phyloP scores from a whole-genome alignment of 1,140 invertebrate genomes.

The Maconellicoccus hirsutus region DNA sequence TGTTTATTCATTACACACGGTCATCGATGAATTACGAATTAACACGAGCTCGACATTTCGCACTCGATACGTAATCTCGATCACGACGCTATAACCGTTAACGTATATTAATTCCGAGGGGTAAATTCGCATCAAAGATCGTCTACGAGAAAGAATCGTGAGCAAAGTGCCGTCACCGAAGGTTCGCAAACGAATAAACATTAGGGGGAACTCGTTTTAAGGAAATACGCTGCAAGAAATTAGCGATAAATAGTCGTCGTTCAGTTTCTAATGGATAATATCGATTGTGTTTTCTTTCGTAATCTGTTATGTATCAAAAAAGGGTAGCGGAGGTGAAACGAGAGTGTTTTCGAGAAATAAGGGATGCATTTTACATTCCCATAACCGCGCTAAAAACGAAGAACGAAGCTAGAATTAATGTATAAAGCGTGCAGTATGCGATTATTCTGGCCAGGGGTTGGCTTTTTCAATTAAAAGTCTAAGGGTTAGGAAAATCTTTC shows the following conservation, averaged over 20 bases:
- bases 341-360: no score
- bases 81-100: not conserved
- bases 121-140: not conserved
- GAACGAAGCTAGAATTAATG: not conserved
- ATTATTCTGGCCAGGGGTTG: not conserved
- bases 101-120: not conserved
- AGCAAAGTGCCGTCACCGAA: not conserved
- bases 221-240: not conserved
- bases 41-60: not conserved
- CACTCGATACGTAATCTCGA: not conserved
- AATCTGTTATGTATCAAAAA: not conserved
- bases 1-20: not conserved
- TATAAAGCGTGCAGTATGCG: not conserved
- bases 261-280: not conserved
- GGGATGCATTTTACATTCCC: not conserved
- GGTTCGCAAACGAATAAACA: not conserved
- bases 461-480: not conserved
- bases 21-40: not conserved
- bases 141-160: not conserved
- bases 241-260: slow-evolving; percentile 8
- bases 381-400: not conserved
- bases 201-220: not conserved
- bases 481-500: not conserved
- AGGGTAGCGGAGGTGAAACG: no score
- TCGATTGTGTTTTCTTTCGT: slow-evolving; percentile 4